phyloP scores from a whole-genome alignment of 1,140 invertebrate genomes.

The Sarcophaga peregrina region DNA sequence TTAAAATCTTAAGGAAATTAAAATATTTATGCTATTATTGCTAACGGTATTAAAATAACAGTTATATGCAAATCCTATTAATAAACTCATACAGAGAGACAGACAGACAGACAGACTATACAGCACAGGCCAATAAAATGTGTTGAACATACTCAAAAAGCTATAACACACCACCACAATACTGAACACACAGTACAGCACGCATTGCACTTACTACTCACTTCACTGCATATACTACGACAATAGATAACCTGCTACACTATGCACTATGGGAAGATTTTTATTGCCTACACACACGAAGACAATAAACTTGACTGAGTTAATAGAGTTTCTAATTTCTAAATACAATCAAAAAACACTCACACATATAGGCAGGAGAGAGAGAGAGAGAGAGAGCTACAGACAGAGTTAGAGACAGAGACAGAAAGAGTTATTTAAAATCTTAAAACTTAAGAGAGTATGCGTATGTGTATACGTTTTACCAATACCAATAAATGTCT shows the following conservation, averaged over 20 bases:
- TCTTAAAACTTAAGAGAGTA: not conserved
- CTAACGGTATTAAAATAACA: too few relatives aligned
- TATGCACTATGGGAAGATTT: too few relatives aligned
- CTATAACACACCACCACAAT: too few relatives aligned
- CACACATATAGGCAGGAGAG: not conserved
- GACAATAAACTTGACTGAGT: not conserved
- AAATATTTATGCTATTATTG: not conserved
- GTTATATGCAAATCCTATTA: not conserved
- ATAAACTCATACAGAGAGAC: not conserved
- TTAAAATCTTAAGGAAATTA: not conserved
- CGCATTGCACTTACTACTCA: too few relatives aligned
- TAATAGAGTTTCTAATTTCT: conserved; percentile 21
- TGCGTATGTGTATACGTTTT: too few relatives aligned
- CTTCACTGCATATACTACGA: too few relatives aligned
- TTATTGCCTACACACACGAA: not conserved
- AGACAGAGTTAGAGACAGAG: too few relatives aligned
- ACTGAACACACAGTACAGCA: too few relatives aligned
- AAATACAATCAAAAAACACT: not conserved
- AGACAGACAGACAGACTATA: not conserved
- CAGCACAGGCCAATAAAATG: not conserved
- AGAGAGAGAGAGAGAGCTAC: too few relatives aligned
- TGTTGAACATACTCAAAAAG: too few relatives aligned
- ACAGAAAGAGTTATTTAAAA: not conserved
- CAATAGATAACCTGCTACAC: too few relatives aligned
- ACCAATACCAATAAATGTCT: too few relatives aligned